Evolutionary conservation across 2,113 vertebrate genomes (phyloP).

Genomic region (Sinocyclocheilus maitianheensis): DNA sequence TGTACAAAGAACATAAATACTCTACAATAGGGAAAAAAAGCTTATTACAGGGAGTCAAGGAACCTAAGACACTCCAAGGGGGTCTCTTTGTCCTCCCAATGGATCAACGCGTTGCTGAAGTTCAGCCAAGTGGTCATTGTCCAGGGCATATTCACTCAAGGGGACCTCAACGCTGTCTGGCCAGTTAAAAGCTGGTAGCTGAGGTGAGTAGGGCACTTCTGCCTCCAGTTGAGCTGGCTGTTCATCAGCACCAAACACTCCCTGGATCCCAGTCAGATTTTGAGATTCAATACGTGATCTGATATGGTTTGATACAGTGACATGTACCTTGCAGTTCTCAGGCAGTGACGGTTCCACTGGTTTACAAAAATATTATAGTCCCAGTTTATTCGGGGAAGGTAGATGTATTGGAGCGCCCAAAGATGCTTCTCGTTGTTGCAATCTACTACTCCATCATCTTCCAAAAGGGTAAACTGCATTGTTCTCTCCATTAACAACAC

Average conservation of each 20-base stretch:
- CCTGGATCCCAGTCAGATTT: neutral
- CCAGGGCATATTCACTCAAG: no score
- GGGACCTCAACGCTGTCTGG: no score
- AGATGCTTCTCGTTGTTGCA: conserved; percentile 22
- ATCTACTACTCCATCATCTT: neutral
- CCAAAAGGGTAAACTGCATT: neutral
- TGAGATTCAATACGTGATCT: neutral
- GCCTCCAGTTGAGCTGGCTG: neutral
- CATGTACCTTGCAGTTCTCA: conserved; percentile 8
- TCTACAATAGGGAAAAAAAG: no score
- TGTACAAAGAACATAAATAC: no score
- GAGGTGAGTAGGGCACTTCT: no score
- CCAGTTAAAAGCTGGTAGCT: no score
- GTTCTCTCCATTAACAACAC: neutral
- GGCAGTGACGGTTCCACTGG: conserved; percentile 25
- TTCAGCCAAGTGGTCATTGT: neutral
- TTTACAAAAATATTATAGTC: neutral
- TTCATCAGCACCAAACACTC: neutral
- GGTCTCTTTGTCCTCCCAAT: neutral
- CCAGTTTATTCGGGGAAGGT: conserved; percentile 4
- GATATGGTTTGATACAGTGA: neutral
- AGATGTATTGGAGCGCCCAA: conserved; percentile 26
- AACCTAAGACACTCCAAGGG: neutral
- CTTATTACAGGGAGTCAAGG: neutral
- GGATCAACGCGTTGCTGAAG: neutral